These are phyloP conservation scores for cat (Felis catus) DNA, from an alignment of 2,113 vertebrate species.

Conservation along the genomic window DNA sequence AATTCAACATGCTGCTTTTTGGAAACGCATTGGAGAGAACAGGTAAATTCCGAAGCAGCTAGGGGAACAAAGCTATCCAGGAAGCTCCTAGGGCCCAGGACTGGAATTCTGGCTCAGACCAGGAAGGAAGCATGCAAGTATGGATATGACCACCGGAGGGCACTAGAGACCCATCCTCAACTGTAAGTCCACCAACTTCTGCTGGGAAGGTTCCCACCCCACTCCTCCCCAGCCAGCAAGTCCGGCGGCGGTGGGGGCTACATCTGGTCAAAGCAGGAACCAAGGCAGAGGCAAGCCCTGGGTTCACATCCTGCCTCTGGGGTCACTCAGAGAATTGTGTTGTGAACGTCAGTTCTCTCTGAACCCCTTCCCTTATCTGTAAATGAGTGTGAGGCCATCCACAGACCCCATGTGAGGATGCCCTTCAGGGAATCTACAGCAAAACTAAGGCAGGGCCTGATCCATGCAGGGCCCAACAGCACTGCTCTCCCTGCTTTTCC, in stretches of 20 bases:
- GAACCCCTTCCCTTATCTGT: neutral
- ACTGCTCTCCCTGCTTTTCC: neutral
- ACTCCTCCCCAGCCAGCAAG: neutral
- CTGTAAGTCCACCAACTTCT: neutral
- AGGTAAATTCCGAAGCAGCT: neutral
- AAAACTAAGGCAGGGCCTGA: neutral
- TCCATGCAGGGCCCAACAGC: neutral
- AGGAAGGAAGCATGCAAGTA: neutral
- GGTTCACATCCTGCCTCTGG: neutral
- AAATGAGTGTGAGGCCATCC: neutral
- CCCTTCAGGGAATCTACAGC: neutral
- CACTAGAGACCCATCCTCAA: neutral
- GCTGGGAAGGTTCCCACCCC: neutral
- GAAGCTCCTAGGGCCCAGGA: neutral
- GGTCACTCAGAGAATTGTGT: neutral
- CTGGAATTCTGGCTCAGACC: neutral
- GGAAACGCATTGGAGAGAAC: neutral
- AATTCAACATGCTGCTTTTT: neutral
- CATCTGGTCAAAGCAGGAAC: neutral
- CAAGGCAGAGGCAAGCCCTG: neutral
- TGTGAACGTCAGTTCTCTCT: neutral
- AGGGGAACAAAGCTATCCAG: neutral
- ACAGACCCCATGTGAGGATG: neutral
- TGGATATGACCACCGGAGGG: neutral
- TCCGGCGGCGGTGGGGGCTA: fast-evolving